Base-by-base conservation (phyloP, 2,113 vertebrate genomes). In the Erinaceus europaeus region DNA sequence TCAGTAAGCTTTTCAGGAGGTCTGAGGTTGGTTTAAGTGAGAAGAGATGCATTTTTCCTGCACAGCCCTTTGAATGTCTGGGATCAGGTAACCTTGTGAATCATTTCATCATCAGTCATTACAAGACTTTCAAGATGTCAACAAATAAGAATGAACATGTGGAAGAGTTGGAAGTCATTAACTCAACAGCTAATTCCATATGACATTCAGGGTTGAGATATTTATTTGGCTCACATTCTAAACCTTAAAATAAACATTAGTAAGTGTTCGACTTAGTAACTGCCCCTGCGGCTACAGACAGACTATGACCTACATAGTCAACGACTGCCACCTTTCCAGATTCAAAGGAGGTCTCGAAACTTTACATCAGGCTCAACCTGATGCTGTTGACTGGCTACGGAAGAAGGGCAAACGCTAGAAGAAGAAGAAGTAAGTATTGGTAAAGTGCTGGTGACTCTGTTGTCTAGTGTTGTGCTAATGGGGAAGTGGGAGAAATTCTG, bases 161-260 rank as follows among this genome's bases (percentile, higher is more conserved):
- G 89, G 20, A 65, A n/a, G 21, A 52, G 8, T 57, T 78, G 64
- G 88, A 90, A 81, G 73, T 64, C 25, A 68, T 69, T 34, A 53
- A 79, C 73, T 81, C 17, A 84, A 74, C 8, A 68, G 52, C n/a
- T 57, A 57, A 79, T 79, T 92, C 52, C 90, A 84, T 90, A 85
- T 88, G 84, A 92, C 17, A n/a, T 46, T 77, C 61, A 42, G n/a
- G n/a, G 62, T 74, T 94, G 86, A 69, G 88, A 69, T 72, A 29
- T 77, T 20, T 90, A 53, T 86, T 32, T 75, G 38, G 73, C 44
- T 89, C 85, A 68, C 9, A 84, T 74, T 59, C 25, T 76, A 44
- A 74, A 34, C 36, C n/a, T 90, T 83, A 68, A 82, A 79, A 72
- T 89, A 78, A 91, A 78, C 25, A 80, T 73, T 69, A 84, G 29